Conservation (phyloP, 2,113 vertebrate species). For the Notiomystis cincta region DNA sequence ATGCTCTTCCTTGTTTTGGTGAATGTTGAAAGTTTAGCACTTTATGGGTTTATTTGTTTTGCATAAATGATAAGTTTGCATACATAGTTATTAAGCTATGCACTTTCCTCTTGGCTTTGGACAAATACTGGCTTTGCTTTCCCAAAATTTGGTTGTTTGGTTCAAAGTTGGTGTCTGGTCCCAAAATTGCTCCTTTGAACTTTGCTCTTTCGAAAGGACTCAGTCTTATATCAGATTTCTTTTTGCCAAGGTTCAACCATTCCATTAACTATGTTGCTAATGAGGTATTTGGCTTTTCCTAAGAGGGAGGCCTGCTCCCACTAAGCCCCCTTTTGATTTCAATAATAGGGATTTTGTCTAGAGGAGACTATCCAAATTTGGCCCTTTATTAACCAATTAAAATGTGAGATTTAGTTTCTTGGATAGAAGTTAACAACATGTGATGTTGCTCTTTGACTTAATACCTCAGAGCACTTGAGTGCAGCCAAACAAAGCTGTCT, state of each 20-base stretch:
- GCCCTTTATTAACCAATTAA: slow-evolving; percentile 9
- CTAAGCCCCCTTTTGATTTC: slow-evolving; percentile 1
- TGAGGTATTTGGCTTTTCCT: slow-evolving; percentile 30
- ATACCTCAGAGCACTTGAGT: background rate
- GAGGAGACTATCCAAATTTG: background rate
- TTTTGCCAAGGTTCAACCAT: background rate
- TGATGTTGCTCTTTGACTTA: background rate
- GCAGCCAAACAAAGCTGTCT: background rate
- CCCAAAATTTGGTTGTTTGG: background rate
- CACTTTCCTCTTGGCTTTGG: background rate
- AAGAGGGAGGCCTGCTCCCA: background rate
- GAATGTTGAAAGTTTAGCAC: background rate
- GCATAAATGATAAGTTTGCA: background rate
- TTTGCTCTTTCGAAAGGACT: background rate
- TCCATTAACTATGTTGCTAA: background rate
- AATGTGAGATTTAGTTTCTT: background rate
- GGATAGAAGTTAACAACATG: background rate
- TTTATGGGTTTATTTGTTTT: background rate
- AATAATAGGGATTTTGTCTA: background rate
- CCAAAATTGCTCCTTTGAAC: background rate
- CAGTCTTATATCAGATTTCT: background rate
- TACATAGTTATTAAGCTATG: background rate
- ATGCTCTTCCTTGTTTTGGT: background rate
- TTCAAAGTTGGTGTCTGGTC: background rate
- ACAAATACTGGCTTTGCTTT: background rate